phyloP scores from a whole-genome alignment of 2,797 vertebrate genomes.

The Centroberyx gerrardi region DNA sequence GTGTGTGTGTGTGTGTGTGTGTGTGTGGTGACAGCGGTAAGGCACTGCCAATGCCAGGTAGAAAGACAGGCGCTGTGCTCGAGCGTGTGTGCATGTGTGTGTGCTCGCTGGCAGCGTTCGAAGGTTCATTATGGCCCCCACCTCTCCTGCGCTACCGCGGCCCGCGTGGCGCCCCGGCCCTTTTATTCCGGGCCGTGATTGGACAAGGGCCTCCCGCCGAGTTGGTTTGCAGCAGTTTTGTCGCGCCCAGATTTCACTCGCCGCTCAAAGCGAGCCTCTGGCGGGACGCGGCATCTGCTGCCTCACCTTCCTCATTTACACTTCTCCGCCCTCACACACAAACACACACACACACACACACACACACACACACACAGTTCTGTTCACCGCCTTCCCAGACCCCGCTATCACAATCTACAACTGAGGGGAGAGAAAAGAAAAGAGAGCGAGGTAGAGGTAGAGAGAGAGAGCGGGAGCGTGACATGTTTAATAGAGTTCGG shows the following conservation, averaged over 20 bases:
- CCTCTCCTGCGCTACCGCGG: conserved; percentile 94
- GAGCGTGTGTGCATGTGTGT: conserved; percentile 42
- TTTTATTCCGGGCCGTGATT: conserved; percentile 98
- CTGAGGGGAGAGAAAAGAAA: conserved; percentile 45
- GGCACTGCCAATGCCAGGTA: conserved; percentile 70
- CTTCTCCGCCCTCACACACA: conserved; percentile 80
- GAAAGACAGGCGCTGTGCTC: conserved; percentile 61
- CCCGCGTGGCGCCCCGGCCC: conserved; percentile 87
- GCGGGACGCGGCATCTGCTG: conserved; percentile 99
- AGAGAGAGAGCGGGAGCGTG: conserved; percentile 77
- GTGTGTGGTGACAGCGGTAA: conserved; percentile 62
- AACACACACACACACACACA: conserved; percentile 46
- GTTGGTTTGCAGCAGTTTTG: conserved; percentile 99
- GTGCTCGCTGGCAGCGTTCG: conserved; percentile 80
- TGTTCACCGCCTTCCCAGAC: conserved; percentile 80
- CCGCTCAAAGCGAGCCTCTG: conserved; percentile 96
- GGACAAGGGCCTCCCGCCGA: conserved; percentile 98
- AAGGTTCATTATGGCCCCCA: conserved; percentile 92
- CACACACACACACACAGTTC: conserved; percentile 51
- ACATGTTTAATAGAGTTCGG: conserved; percentile 84
- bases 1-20: conserved; percentile 27
- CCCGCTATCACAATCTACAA: conserved; percentile 68
- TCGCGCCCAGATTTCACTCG: conserved; percentile 98
- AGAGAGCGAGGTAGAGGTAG: conserved; percentile 41
- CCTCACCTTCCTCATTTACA: conserved; percentile 86